Base-by-base conservation (phyloP, 2,113 vertebrate species). In the Centropus bengalensis region DNA sequence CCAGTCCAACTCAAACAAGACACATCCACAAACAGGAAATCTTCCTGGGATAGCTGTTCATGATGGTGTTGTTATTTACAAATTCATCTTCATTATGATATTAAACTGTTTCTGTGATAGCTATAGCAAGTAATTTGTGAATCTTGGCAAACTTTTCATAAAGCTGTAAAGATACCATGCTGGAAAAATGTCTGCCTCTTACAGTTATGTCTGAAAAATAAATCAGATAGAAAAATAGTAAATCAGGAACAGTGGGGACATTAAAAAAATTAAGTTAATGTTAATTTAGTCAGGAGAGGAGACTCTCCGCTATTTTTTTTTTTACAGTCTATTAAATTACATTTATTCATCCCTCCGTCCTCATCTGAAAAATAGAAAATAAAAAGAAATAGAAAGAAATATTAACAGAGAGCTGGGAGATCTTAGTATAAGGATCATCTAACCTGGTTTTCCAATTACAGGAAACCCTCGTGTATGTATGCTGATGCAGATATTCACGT, bases 151-250 rank as follows among this genome's bases (percentile, higher is more conserved):
- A 79, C 0, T 0, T 20, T 54, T 8, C 32, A 10, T 23, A 20
- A 19, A 62, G 42, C 21, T 62, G 21, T 40, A 81, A 84, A 88
- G 86, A 95, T 69, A 79, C 82, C 91, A 81, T 71, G 94, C 82
- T 94, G 91, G 95, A 90, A 96, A 96, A 95, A 88, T 93, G 80
- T 80, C 59, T 93, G 84, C 94, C 30, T 91, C 91, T 92, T 81
- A 54, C 74, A 95, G 95, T 91, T 94, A 78, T 32, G 40, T 97
- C 97, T 98, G 98, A 96, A 97, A 97, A 98, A 96, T 64, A 66
- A 86, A 97, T 97, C 92, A 91, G 78, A 68, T 81, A 74, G 78
- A 86, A 91, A 93, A 92, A 68, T 58, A 81, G 30, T 95, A 97
- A 97, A 97, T 97, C 93, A 96, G 42, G 49, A 74, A 71, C 95